phyloP scores from a whole-genome alignment of 1,140 invertebrate species.

The Drosophila willistoni region DNA sequence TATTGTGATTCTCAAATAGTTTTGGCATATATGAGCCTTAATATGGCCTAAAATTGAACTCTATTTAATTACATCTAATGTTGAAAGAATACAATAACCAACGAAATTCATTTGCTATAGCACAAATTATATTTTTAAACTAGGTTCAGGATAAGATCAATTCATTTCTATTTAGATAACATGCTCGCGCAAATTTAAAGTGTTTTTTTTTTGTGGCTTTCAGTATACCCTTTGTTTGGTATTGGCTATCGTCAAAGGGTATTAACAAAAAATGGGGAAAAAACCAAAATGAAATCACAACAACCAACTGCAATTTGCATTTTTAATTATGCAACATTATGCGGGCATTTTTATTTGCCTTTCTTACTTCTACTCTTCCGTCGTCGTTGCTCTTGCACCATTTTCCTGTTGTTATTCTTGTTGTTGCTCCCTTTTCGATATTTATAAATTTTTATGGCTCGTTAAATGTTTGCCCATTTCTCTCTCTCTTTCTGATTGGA shows the following conservation, averaged over 20 bases:
- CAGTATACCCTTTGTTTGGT: neutral
- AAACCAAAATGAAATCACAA: neutral
- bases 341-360: conserved; percentile 43
- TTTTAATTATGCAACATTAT: conserved; percentile 65
- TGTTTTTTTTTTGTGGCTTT: neutral
- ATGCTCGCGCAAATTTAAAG: neutral
- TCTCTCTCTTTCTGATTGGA: neutral
- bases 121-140: too few species aligned
- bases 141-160: too few species aligned
- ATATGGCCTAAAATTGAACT: too few species aligned
- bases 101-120: too few species aligned
- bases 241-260: neutral
- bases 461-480: conserved; percentile 58
- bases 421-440: conserved; percentile 23
- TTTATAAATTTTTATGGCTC: conserved; percentile 71
- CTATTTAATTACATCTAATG: too few species aligned
- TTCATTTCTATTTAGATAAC: too few species aligned
- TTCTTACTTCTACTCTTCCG: neutral
- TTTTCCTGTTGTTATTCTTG: neutral
- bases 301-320: conserved; percentile 48
- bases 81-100: too few species aligned
- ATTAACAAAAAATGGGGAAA: neutral
- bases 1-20: too few species aligned
- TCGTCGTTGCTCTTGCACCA: neutral
- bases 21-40: too few species aligned